A percentile compares a stretch with the other conserved stretches of the same genome.
Evolutionary conservation across 2,888 invertebrate genomes (phyloP).

Genomic region (Xylota segnis): DNA sequence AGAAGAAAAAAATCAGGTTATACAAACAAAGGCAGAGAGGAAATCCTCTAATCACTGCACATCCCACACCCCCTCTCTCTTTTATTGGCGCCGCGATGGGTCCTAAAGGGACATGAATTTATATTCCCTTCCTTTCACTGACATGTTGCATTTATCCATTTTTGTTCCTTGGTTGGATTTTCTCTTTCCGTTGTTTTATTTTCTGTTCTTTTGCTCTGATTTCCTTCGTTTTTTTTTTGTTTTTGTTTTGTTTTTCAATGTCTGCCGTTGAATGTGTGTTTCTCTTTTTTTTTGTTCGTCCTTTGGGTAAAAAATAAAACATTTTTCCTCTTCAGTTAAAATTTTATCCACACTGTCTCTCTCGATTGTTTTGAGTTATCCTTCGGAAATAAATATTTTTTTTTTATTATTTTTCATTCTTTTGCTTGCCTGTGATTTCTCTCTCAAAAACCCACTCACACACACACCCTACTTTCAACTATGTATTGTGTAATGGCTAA

Average conservation of each 20-base stretch:
- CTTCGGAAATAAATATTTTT: slow-evolving; percentile 2
- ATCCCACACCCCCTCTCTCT: neutral
- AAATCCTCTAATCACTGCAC: slow-evolving; percentile 51
- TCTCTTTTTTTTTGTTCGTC: slow-evolving; percentile 11
- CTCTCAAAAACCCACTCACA: slow-evolving; percentile 2
- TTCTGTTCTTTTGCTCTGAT: slow-evolving; percentile 6
- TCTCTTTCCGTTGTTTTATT: slow-evolving; percentile 29
- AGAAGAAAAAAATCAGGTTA: slow-evolving; percentile 32
- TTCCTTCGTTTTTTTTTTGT: slow-evolving; percentile 7
- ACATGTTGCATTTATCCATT: slow-evolving; percentile 62
- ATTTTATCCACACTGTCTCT: neutral
- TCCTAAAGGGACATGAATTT: slow-evolving; percentile 48
- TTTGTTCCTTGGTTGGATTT: slow-evolving; percentile 33
- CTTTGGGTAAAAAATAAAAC: slow-evolving; percentile 25
- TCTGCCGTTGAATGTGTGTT: slow-evolving; percentile 46
- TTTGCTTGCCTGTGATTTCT: slow-evolving; percentile 50
- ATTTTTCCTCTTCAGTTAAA: slow-evolving; percentile 10
- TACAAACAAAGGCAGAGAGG: slow-evolving; percentile 42
- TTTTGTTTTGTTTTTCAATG: slow-evolving; percentile 6
- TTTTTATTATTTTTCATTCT: slow-evolving; percentile 6
- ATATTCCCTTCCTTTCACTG: slow-evolving; percentile 50
- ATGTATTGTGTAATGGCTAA: slow-evolving; percentile 24
- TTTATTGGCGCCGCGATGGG: neutral
- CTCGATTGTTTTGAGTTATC: slow-evolving; percentile 27
- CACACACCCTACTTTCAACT: slow-evolving; percentile 18